phyloP scores from a whole-genome alignment of 2,888 invertebrate genomes.

The Agonopterix heracliana region DNA sequence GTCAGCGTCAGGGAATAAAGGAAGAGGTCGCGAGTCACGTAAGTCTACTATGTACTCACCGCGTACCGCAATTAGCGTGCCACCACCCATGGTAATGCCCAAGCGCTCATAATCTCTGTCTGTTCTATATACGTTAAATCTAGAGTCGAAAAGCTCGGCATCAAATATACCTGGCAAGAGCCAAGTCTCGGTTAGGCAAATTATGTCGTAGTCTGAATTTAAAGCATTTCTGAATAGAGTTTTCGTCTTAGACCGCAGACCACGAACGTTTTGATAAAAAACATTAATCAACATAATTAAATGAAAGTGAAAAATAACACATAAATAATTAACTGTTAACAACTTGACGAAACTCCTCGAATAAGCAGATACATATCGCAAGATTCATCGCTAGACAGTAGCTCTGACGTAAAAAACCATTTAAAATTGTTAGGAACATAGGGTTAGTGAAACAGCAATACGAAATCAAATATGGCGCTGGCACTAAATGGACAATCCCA shows the following conservation, averaged over 20 bases:
- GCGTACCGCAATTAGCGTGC: slow-evolving; percentile 1
- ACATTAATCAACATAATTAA: too few species aligned
- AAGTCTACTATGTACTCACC: not conserved
- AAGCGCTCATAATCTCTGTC: slow-evolving; percentile 3
- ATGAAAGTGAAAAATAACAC: too few species aligned
- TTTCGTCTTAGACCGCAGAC: not conserved
- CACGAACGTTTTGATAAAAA: not conserved
- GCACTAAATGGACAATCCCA: too few species aligned
- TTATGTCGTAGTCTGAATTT: not conserved
- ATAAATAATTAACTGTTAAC: too few species aligned
- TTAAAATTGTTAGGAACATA: too few species aligned
- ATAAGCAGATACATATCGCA: too few species aligned
- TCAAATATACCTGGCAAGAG: slow-evolving; percentile 1
- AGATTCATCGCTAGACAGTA: too few species aligned
- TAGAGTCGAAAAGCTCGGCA: not conserved
- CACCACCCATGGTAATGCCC: slow-evolving; percentile 1
- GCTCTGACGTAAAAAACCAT: too few species aligned
- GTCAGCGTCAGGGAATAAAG: not conserved
- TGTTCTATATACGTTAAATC: not conserved
- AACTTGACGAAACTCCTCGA: too few species aligned
- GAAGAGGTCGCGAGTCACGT: not conserved
- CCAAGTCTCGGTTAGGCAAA: slow-evolving; percentile 2
- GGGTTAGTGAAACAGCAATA: too few species aligned
- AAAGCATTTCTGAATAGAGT: not conserved
- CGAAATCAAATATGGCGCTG: too few species aligned